These are phyloP conservation scores for Nibea albiflora DNA, from an alignment of 2,113 vertebrate genomes.

Conservation along the genomic window DNA sequence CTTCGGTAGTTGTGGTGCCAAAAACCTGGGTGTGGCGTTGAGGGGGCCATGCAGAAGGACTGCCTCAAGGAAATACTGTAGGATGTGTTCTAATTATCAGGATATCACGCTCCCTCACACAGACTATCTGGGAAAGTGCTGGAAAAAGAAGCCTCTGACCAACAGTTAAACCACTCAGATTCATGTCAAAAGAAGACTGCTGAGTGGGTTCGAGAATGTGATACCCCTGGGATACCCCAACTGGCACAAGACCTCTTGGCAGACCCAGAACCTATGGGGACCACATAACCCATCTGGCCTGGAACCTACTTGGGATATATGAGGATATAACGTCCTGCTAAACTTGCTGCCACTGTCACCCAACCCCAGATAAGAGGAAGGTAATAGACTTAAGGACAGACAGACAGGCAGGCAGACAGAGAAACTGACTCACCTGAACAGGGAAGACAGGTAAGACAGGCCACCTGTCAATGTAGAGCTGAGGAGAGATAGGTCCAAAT, in stretches of 20 bases:
- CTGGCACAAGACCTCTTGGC: not conserved
- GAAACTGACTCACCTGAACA: conserved; percentile 21
- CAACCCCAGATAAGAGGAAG: no score
- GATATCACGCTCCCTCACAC: no score
- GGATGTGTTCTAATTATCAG: no score
- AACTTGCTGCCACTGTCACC: no score
- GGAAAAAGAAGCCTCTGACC: no score
- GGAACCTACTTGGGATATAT: not conserved
- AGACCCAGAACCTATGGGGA: not conserved
- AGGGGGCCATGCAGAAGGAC: not conserved
- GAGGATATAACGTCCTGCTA: no score
- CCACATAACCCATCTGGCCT: not conserved
- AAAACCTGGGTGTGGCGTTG: no score
- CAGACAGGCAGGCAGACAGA: not conserved
- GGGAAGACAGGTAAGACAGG: conserved; percentile 49
- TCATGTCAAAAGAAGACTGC: not conserved
- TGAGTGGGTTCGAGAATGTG: not conserved
- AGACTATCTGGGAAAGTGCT: no score
- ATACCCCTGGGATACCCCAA: not conserved
- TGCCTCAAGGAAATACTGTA: not conserved
- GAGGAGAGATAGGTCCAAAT: conserved; percentile 20
- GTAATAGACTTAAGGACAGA: no score
- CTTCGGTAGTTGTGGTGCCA: no score
- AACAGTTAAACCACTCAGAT: no score
- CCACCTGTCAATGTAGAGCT: conserved; percentile 19